Base-by-base conservation (phyloP, 2,888 invertebrate genomes). In the Melitaea athalia region DNA sequence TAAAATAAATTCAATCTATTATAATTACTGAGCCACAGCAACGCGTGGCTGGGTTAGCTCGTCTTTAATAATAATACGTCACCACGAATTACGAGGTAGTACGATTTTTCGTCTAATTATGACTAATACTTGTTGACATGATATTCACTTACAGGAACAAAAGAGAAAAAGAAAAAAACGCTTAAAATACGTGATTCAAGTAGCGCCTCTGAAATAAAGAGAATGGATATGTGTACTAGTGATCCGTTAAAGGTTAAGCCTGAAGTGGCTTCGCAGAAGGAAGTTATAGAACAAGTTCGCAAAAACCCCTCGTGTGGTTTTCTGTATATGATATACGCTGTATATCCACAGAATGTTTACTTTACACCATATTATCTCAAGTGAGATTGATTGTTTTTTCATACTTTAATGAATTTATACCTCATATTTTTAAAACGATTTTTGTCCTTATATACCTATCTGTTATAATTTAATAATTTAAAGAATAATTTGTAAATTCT, bases 331-430 rank as follows among this genome's bases (percentile, higher is more conserved):
- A 94, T 94, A 8, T 96, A 96, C 75, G 95, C 95, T 52, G 95
- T 96, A 1, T 94, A 95, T n/a, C 94, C 94, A 67, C 94, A 94
- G 5, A 96, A 96, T 72, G 95, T 95, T 75, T 94, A 94, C 78
- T 97, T 96, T 74, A 95, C 95, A 4, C 96, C 96, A 0, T 97
- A 96, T 79, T 95, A 95, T 70, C 89, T 96, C 47, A 95, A 94
- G 96, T 96, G 86, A 91, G 91, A 49, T 17, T 14, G 8, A 45
- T 31, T 12, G 17, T 38, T 43, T 24, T 53, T 12, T 17, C 38
- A 12, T 14, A 53, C 14, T 8, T 43, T 17, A 42, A 6, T n/a
- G n/a, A n/a, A n/a, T n/a, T n/a, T n/a, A n/a, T n/a, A n/a, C n/a
- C n/a, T n/a, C n/a, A n/a, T n/a, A n/a, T n/a, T n/a, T n/a, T n/a